Evolutionary conservation across 2,797 vertebrate genomes (phyloP), one percentile per base, ranked within the genome.

Genomic region (Anguilla megastoma): DNA sequence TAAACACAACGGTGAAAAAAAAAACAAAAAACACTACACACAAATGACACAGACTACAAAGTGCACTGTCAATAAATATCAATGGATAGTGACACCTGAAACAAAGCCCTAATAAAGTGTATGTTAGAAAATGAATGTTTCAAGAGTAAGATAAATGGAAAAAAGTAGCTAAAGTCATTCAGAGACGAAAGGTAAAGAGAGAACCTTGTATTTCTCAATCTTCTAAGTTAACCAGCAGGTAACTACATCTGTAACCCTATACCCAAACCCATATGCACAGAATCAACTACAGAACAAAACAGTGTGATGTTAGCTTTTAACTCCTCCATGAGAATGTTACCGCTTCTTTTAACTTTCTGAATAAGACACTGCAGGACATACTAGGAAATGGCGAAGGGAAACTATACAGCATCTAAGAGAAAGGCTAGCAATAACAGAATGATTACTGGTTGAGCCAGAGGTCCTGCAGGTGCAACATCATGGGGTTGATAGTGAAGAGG

Each of bases 381-480:
- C 24, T 82, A 82, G 41, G 21, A 7, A 50, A 50, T 48, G 21
- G 41, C 21, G 5, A 50, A 16, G 10, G 24, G 45, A 4, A 45
- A 45, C 18, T 82, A 27, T 24, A 82, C 79, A 82, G 45, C 24
- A n/a, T 82, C 7, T 50, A 45, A 14, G 66, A 50, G 14, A 48
- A 54, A 36, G 18, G n/a, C 12, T 0, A 8, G 88, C 36, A 60
- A 50, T n/a, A 48, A 48, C 24, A 82, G 21, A 21, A 21, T 79
- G 54, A 94, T 96, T 96, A 98, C 98, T 96, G 94, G 89, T 94
- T 91, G 89, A 97, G 90, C 98, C 98, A 99, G 86, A 97, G 92
- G 0, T 96, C 88, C 88, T 98, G 97, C 88, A 99, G 93, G 27
- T 89, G 88, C 18, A 91, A 30, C 96, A 98, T 97, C 91, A 98